Base-by-base conservation (phyloP, 1,140 invertebrate species). In the Subanguina moxae region DNA sequence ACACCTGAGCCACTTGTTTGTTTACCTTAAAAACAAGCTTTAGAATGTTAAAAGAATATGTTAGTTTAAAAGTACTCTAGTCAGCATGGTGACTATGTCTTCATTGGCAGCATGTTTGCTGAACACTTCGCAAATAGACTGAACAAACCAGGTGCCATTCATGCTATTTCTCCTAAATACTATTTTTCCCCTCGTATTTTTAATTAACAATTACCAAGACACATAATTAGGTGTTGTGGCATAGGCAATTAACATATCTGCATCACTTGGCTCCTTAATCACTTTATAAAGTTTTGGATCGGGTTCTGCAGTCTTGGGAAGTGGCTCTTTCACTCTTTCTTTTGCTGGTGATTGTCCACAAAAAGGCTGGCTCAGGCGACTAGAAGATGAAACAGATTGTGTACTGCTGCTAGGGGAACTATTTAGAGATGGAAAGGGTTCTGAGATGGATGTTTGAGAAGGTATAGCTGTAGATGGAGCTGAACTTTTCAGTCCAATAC, bases 141-240 rank as follows among this genome's bases (percentile, higher is more conserved):
- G 88, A 62, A 91, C 88, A 76, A 89, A 90, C 88, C 89, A 90
- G 62, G 88, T 89, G 19, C 90, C 90, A 25, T 76, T 77, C 8
- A 78, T 67, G 0, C 67, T 76, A 82, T 90, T 88, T 52, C 90
- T 84, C 32, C 32, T 38, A 38, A 38, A 38, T 3, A 11, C 3
- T 5, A 5, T 38, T 3, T 38, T 38, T 38, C 3, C 3, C 32
- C 3, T 5, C 3, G 11, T 5, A 38, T 38, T 11, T 5, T 38
- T 38, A 38, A 38, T 38, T 38, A 5, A 5, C 11, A 38, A 5
- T 38, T 38, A 38, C 78, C 87, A 87, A 23, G 90, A 87, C 57
- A 87, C 85, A 74, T 85, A 86, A 8, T 88, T 88, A 17, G 87
- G 86, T 1, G 88, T 73, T 7, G 88, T 90, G 25, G 89, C 87